Evolutionary conservation across 2,888 invertebrate genomes (phyloP), one percentile per base, ranked within the genome.

Genomic region (Anaspis maculata): DNA sequence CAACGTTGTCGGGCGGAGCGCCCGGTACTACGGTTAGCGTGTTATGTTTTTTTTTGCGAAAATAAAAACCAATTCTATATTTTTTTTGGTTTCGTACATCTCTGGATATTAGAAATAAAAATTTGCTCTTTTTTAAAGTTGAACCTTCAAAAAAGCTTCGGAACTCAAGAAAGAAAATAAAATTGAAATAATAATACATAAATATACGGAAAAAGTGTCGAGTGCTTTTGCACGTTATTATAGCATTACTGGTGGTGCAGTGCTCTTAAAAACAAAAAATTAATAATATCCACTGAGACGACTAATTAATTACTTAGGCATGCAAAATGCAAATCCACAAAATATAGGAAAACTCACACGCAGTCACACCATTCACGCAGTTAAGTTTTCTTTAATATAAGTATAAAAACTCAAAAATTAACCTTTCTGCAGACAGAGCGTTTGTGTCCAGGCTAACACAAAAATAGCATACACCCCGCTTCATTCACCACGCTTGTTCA

Each of bases 1-100:
- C 80, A 69, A 96, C 89, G 74, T 92, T 89, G 76, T 83, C 83
- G 61, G 96, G 96, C 58, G 96, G 90, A 61, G 91, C 92, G 70
- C 90, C 90, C 62, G 96, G 96, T 74, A 92, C 96, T 96, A 62
- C 53, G 59, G 61, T 54, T 52, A 39, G 47, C 45, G 45, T 40
- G 36, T 47, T 54, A 56, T 54, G 50, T 52, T 51, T 19, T 11
- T 25, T 10, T 25, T 10, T 5, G 11, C 29, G 3, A 32, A 32
- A 16, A n/a, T 4, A 32, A n/a, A n/a, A n/a, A n/a, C n/a, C n/a
- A n/a, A n/a, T n/a, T n/a, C n/a, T n/a, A n/a, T n/a, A n/a, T n/a
- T n/a, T n/a, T n/a, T n/a, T n/a, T n/a, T n/a, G n/a, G n/a, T n/a
- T n/a, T n/a, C n/a, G n/a, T n/a, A n/a, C n/a, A n/a, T n/a, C n/a